These are phyloP conservation scores for Siphamia tubifer DNA, from an alignment of 2,113 vertebrate genomes.

Conservation along the genomic window DNA sequence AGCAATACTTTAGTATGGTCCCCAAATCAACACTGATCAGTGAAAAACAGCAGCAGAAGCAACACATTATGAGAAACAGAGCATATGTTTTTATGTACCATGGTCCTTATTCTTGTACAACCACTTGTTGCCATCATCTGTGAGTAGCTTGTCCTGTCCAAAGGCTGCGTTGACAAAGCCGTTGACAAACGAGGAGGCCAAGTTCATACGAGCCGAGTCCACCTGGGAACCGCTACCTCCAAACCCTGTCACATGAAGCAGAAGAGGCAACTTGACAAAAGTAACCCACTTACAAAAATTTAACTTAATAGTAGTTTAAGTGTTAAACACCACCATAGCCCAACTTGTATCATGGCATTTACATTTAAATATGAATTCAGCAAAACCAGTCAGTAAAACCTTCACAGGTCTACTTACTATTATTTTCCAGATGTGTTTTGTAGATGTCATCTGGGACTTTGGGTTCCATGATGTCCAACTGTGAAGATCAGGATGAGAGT, in stretches of 20 bases:
- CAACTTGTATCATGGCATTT: too few species aligned
- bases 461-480: constrained; percentile 99
- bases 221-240: constrained; percentile 97
- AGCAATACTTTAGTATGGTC: background rate
- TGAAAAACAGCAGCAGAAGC: background rate
- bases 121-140: constrained; percentile 99
- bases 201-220: constrained; percentile 97
- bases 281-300: background rate
- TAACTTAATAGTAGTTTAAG: too few species aligned
- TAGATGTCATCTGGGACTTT: constrained; percentile 99
- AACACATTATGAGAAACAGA: too few species aligned
- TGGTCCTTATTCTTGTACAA: constrained; percentile 99
- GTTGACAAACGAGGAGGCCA: constrained; percentile 97
- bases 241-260: constrained; percentile 82
- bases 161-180: constrained; percentile 98
- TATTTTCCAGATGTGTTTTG: constrained; percentile 99
- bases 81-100: constrained; percentile 72
- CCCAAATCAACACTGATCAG: too few species aligned
- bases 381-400: too few species aligned
- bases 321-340: too few species aligned
- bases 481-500: background rate
- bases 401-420: constrained; percentile 82
- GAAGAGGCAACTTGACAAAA: background rate
- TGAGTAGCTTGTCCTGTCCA: constrained; percentile 96
- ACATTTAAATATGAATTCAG: background rate